Conservation (phyloP, 2,888 invertebrate species). For the Trilocha varians region DNA sequence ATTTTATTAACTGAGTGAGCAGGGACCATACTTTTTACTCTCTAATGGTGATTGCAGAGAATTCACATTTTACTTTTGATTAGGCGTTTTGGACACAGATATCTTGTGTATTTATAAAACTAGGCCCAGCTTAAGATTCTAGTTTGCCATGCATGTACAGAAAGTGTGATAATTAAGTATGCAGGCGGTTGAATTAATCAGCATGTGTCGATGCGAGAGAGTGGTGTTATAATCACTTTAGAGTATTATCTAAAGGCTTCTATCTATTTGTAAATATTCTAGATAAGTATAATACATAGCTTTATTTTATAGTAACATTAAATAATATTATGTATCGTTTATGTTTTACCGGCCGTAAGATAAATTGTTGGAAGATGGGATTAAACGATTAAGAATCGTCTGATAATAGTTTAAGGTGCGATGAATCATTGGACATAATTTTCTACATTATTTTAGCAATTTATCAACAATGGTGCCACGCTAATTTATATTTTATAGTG, state of each 20-base stretch:
- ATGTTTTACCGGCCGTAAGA: constrained; percentile 39
- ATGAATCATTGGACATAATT: constrained; percentile 44
- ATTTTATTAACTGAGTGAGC: constrained; percentile 9
- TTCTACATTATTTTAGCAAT: constrained; percentile 34
- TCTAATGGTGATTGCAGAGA: no score
- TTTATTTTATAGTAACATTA: constrained; percentile 30
- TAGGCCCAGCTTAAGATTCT: constrained; percentile 30
- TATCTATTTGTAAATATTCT: constrained; percentile 54
- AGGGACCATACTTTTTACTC: constrained; percentile 18
- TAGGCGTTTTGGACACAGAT: background rate
- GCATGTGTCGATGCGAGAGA: constrained; percentile 30
- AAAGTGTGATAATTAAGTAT: constrained; percentile 47
- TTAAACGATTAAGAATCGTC: constrained; percentile 58
- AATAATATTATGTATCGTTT: constrained; percentile 46
- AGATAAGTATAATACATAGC: constrained; percentile 35
- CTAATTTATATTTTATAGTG: constrained; percentile 60
- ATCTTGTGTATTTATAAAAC: background rate
- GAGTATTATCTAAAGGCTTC: constrained; percentile 39
- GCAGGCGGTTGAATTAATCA: constrained; percentile 19
- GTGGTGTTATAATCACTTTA: constrained; percentile 68
- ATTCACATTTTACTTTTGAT: background rate
- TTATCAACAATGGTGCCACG: constrained; percentile 55
- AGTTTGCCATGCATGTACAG: constrained; percentile 61
- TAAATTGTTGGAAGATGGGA: constrained; percentile 35
- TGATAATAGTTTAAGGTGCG: constrained; percentile 36